Evolutionary conservation across 2,113 vertebrate species (phyloP).

Genomic region (Percina caprodes): DNA sequence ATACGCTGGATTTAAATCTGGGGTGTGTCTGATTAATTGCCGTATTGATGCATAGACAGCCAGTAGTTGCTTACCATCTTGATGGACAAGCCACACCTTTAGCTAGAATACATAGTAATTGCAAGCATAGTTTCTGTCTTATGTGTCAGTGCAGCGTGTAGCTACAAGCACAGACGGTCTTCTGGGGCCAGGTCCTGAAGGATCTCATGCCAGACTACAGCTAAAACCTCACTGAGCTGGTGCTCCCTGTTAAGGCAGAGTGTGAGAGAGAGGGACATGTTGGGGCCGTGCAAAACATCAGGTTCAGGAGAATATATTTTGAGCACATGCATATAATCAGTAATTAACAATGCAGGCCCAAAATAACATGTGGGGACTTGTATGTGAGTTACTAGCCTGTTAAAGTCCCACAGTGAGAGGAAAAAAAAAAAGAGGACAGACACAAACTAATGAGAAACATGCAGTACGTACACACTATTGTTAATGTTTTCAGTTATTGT

Average conservation of each 20-base stretch:
- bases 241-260: constrained; percentile 15
- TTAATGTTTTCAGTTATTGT: neutral
- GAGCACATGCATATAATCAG: neutral
- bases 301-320: neutral
- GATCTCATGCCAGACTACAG: constrained; percentile 49
- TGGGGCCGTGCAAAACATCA: constrained; percentile 1
- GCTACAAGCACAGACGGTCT: constrained; percentile 63
- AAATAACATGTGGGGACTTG: neutral
- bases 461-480: neutral
- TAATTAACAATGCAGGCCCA: neutral
- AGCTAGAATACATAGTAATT: neutral
- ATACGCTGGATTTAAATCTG: neutral
- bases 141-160: constrained; percentile 65
- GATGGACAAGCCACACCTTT: constrained; percentile 36
- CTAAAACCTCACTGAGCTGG: constrained; percentile 38
- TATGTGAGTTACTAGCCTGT: neutral
- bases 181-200: constrained; percentile 40
- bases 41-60: neutral
- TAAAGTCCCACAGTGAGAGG: neutral
- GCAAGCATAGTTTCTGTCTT: constrained; percentile 27
- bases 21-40: neutral
- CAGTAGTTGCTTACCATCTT: neutral
- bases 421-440: neutral
- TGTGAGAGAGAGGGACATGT: neutral
- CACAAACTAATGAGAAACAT: constrained; percentile 12